phyloP scores from a whole-genome alignment of 2,888 invertebrate genomes.

The Athalia cordata region DNA sequence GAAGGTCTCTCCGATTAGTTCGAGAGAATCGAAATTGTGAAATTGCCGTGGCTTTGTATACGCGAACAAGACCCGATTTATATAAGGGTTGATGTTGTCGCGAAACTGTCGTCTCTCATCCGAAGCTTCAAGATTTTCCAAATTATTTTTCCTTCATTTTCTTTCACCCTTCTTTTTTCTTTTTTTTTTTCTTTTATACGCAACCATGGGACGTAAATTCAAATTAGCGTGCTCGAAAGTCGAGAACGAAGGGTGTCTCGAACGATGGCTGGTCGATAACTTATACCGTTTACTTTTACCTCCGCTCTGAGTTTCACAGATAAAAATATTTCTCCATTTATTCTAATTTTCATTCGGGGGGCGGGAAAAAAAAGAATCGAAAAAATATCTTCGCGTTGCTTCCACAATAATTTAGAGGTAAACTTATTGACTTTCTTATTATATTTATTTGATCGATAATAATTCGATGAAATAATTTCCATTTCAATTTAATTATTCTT shows the following conservation, averaged over 20 bases:
- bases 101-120: conserved; percentile 19
- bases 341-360: conserved; percentile 3
- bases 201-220: conserved; percentile 26
- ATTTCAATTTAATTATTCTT: no score
- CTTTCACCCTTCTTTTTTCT: conserved; percentile 10
- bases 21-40: no score
- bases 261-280: conserved; percentile 39
- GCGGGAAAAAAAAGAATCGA: not conserved
- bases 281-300: conserved; percentile 22
- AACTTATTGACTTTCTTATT: no score
- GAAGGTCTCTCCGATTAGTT: no score
- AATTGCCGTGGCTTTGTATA: no score
- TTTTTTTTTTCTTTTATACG: not conserved
- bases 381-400: not conserved
- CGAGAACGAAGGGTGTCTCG: conserved; percentile 34
- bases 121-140: not conserved
- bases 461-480: no score
- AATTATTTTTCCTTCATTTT: conserved; percentile 7
- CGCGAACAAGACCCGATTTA: no score
- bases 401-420: not conserved
- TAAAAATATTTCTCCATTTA: conserved; percentile 16
- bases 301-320: conserved; percentile 23
- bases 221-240: conserved; percentile 30
- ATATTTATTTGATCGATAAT: no score
- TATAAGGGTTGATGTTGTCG: not conserved